These are phyloP conservation scores for Clarias magur DNA, from an alignment of 2,113 vertebrate genomes.

Conservation along the genomic window DNA sequence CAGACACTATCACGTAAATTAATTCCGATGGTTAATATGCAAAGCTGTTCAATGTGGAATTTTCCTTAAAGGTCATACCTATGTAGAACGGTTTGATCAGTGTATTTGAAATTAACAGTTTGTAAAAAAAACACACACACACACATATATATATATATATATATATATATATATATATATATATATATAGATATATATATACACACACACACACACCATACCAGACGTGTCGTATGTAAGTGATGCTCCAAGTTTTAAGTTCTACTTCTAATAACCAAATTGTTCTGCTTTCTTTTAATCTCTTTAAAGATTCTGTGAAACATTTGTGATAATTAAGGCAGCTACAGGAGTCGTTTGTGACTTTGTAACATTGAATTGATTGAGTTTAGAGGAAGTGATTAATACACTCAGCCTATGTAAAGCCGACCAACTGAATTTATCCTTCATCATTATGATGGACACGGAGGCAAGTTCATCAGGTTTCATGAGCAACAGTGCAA, in stretches of 20 bases:
- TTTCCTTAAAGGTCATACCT: neutral
- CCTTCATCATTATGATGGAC: neutral
- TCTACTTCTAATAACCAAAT: neutral
- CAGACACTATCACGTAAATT: neutral
- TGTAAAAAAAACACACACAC: neutral
- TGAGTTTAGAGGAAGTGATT: neutral
- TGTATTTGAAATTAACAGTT: neutral
- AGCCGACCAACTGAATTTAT: neutral
- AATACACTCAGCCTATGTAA: neutral
- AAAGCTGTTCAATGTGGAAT: neutral
- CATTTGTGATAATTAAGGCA: conserved; percentile 15
- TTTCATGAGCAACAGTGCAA: neutral
- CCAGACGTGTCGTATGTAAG: too few relatives aligned
- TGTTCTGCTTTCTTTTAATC: neutral
- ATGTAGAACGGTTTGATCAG: neutral
- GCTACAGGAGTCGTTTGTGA: conserved; percentile 5
- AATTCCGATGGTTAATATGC: neutral
- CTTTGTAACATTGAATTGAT: neutral
- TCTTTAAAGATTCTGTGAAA: neutral
- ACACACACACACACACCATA: too few relatives aligned
- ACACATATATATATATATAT: too few relatives aligned
- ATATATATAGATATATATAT: too few relatives aligned
- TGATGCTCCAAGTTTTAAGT: neutral
- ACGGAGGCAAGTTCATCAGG: neutral
- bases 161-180: too few relatives aligned